phyloP scores from a whole-genome alignment of 2,113 vertebrate species.

The Anseranas semipalmata region DNA sequence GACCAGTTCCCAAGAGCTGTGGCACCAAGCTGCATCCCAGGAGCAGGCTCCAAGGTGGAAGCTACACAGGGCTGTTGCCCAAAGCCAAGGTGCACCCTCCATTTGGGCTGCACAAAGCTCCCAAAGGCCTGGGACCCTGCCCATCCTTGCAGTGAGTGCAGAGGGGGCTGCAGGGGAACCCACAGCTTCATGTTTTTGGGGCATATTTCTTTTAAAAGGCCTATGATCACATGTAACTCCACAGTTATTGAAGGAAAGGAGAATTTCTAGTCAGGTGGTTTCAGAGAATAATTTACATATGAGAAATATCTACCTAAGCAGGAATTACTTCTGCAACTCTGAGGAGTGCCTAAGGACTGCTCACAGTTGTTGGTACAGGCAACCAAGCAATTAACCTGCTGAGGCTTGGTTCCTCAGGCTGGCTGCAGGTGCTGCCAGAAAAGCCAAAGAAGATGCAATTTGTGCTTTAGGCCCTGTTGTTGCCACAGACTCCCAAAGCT shows the following conservation, averaged over 20 bases:
- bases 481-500: background rate
- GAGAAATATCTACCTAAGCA: background rate
- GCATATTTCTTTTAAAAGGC: background rate
- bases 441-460: background rate
- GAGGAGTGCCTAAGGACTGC: background rate
- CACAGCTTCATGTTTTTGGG: background rate
- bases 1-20: background rate
- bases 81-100: background rate
- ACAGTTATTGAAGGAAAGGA: background rate
- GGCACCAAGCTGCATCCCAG: background rate
- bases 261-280: background rate
- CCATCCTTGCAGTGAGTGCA: background rate
- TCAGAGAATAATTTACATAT: background rate
- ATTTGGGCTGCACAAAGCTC: background rate
- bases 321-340: background rate
- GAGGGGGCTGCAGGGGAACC: background rate
- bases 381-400: background rate
- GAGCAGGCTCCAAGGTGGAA: background rate
- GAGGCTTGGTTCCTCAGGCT: background rate
- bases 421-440: background rate
- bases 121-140: background rate
- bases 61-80: background rate
- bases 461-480: background rate
- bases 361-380: background rate
- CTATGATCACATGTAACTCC: rapidly evolving